Evolutionary conservation across 2,797 vertebrate species (phyloP).

Genomic region (Leptatherina wallacei): DNA sequence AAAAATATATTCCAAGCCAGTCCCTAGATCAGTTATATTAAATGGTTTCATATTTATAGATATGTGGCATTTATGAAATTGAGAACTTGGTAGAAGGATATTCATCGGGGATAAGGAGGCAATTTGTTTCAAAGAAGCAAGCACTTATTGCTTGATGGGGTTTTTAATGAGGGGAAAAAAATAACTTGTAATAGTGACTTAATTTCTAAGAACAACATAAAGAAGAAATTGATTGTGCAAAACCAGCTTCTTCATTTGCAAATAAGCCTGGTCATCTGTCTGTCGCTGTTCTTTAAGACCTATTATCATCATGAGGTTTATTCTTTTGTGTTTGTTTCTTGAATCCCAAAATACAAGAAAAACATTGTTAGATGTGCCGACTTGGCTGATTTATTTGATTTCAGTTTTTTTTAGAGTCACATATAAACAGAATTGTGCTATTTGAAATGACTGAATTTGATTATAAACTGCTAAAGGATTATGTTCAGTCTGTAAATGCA

Average conservation of each 20-base stretch:
- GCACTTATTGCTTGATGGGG: neutral
- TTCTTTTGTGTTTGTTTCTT: constrained; percentile 13
- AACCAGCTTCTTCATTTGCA: neutral
- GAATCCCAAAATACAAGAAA: constrained; percentile 2
- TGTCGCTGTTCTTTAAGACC: neutral
- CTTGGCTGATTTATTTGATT: neutral
- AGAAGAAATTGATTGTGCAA: constrained; percentile 9
- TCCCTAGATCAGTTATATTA: neutral
- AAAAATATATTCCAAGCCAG: constrained; percentile 24
- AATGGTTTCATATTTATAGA: neutral
- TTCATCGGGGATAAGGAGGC: neutral
- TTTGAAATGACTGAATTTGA: no score
- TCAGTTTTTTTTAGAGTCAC: constrained; percentile 3
- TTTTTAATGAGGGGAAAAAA: neutral
- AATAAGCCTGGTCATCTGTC: neutral
- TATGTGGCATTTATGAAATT: neutral
- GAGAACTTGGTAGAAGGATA: neutral
- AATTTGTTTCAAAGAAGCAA: neutral
- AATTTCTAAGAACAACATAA: neutral
- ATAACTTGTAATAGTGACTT: neutral
- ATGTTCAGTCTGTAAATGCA: no score
- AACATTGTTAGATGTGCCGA: neutral
- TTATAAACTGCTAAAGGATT: no score
- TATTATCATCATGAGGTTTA: neutral
- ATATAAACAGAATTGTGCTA: no score